Base-by-base conservation (phyloP, 2,888 invertebrate genomes). In the Drosophila nr. medialis region DNA sequence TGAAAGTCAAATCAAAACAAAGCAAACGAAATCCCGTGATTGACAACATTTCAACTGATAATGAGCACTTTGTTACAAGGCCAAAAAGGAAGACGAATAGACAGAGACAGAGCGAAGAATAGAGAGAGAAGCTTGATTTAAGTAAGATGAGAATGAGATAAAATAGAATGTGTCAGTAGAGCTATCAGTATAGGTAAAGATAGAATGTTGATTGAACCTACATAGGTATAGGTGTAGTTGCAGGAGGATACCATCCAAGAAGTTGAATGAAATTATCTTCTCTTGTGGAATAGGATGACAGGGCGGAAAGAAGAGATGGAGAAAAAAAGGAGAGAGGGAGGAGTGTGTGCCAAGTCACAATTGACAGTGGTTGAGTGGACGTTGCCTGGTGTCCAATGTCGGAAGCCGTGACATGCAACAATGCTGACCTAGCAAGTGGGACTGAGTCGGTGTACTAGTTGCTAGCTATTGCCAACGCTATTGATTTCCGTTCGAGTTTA, bases 1-100 rank as follows among this genome's bases (percentile, higher is more conserved):
- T 89, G 88, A 82, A 87, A 89, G 80, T 88, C 90, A 80, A 87
- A 88, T 89, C 83, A 75, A 78, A 83, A 75, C 75, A 77, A 86
- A 82, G 75, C 86, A 78, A 81, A 85, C 81, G 77, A 76, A 86
- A 86, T 79, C 73, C 73, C 73, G 74, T 88, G 90, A 90, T 89
- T 89, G 90, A 89, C 90, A 90, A 81, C 88, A 88, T 90, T 90
- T 88, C 83, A 81, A 72, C 81, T 75, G 89, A 86, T 88, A 90
- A 88, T 87, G 83, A 83, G 86, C 79, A 78, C 79, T 79, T 83
- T 77, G 61, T 75, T 21, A 65, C 45, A 64, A 61, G 58, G 59
- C 49, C 45, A 60, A 49, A 58, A 24, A 40, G 30, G 38, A 38
- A 62, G 45, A 45, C 32, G 51, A 38, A 50, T 50, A 68, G 34